Base-by-base conservation (phyloP, 2,888 invertebrate species). In the Phengaris alcon region DNA sequence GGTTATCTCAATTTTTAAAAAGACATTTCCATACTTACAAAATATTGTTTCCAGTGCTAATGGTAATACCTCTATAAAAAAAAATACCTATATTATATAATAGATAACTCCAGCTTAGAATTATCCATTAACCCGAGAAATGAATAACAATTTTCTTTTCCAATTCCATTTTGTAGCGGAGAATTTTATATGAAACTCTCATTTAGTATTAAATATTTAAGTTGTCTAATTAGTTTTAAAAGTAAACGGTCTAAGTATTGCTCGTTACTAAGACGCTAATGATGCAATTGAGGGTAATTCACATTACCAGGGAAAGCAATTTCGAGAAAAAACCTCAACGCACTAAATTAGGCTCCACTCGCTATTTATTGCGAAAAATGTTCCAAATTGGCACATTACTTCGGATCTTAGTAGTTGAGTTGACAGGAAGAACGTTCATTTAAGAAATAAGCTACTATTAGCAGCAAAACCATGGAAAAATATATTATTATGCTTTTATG, bases 191-290 rank as follows among this genome's bases (percentile, higher is more conserved):
- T 35, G 59, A 64, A 64, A 64, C 35, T 64, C 64, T 44, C 44
- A n/a, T 64, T 74, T 74, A 13, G 59, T 74, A 59, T 46, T 69
- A 57, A 75, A 70, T 70, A 59, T 57, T 59, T 48, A 70, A 75
- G 55, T 51, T 70, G 46, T 51, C 70, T 51, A 70, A 75, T 75
- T 75, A 75, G 75, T 75, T 70, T 75, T 57, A 75, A 75, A 75
- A 75, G 46, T 75, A 70, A 52, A 68, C 68, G 57, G 51, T 69
- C 15, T 68, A 74, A 73, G 64, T 68, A 64, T 75, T 12, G 75
- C 69, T 75, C 79, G 76, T 77, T 79, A 76, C 76, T 76, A 75
- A 73, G 77, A 76, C 74, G 76, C 77, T 78, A 79, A 78, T 80
- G 75, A 74, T 78, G 75, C 78, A 76, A 75, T 78, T 76, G 78